Percentiles rank a stretch among this genome's conserved stretches.
phyloP scores from a whole-genome alignment of 2,113 vertebrate genomes.

The Seriola quinqueradiata region DNA sequence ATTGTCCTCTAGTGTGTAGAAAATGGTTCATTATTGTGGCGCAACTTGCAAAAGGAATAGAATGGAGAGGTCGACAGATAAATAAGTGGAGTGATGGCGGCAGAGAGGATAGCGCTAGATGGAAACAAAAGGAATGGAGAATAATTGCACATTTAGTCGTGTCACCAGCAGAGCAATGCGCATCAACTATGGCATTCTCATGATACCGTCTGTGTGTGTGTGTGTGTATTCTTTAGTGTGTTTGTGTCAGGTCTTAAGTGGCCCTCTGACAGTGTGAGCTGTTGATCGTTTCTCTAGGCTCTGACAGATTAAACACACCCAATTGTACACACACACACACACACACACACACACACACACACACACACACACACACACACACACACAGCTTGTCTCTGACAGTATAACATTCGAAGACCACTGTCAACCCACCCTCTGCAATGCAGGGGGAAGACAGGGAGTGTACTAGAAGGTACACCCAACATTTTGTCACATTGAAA shows the following conservation, averaged over 20 bases:
- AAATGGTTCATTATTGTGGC: conserved; percentile 44
- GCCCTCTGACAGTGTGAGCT: conserved; percentile 70
- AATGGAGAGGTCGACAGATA: conserved; percentile 59
- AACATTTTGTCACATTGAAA: conserved; percentile 22
- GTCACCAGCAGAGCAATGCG: conserved; percentile 54
- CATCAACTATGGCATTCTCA: conserved; percentile 63
- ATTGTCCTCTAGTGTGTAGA: conserved; percentile 31
- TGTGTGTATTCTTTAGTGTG: neutral
- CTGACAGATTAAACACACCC: conserved; percentile 66
- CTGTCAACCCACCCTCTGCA: conserved; percentile 68
- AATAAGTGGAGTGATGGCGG: conserved; percentile 53
- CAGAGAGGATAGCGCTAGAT: conserved; percentile 49
- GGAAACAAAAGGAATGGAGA: conserved; percentile 69
- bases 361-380: conserved; percentile 29
- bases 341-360: conserved; percentile 23
- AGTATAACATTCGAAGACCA: conserved; percentile 68
- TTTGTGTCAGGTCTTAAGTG: conserved; percentile 72
- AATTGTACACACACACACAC: neutral
- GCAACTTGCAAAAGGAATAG: conserved; percentile 20
- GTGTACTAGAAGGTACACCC: conserved; percentile 8
- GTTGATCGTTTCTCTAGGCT: conserved; percentile 67
- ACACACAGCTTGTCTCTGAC: conserved; percentile 46
- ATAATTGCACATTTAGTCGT: conserved; percentile 76
- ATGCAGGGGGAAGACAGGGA: conserved; percentile 41
- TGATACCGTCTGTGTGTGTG: conserved; percentile 36